These are phyloP conservation scores for Microplitis mediator DNA, from an alignment of 1,140 invertebrate species.

Conservation along the genomic window DNA sequence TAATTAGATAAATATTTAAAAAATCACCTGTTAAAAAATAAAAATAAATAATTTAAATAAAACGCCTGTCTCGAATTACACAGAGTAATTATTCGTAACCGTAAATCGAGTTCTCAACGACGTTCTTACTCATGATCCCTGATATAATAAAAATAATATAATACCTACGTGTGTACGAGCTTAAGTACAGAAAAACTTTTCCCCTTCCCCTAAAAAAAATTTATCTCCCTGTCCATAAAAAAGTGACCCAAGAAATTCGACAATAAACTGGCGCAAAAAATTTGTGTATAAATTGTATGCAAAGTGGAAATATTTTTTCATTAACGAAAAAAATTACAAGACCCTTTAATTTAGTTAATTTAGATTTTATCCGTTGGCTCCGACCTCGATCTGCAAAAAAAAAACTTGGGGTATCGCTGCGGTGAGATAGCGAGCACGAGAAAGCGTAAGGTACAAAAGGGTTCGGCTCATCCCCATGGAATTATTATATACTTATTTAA, in stretches of 20 bases:
- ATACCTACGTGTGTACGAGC: background rate
- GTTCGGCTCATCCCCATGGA: slow-evolving; percentile 42
- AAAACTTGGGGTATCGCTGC: background rate
- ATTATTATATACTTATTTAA: slow-evolving; percentile 65
- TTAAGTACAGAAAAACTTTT: background rate
- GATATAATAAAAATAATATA: background rate
- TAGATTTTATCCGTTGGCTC: slow-evolving; percentile 63
- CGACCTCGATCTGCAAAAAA: slow-evolving; percentile 36
- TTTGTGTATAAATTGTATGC: slow-evolving; percentile 53
- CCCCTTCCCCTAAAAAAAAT: background rate
- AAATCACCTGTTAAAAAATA: background rate
- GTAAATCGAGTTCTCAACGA: slow-evolving; percentile 61
- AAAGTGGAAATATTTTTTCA: slow-evolving; percentile 38
- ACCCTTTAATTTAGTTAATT: slow-evolving; percentile 64
- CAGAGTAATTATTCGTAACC: slow-evolving; percentile 55
- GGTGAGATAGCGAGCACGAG: background rate
- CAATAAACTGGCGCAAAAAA: slow-evolving; percentile 25
- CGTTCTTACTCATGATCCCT: slow-evolving; percentile 26
- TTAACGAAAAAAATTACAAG: slow-evolving; percentile 34
- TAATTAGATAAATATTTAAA: too few relatives aligned
- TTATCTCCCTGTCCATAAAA: background rate
- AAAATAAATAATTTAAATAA: slow-evolving; percentile 42
- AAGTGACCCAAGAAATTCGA: background rate
- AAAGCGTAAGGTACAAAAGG: slow-evolving; percentile 1
- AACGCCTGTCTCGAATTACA: slow-evolving; percentile 48